Evolutionary conservation across 2,888 invertebrate species (phyloP).

Genomic region (Yponomeuta plumbellus): DNA sequence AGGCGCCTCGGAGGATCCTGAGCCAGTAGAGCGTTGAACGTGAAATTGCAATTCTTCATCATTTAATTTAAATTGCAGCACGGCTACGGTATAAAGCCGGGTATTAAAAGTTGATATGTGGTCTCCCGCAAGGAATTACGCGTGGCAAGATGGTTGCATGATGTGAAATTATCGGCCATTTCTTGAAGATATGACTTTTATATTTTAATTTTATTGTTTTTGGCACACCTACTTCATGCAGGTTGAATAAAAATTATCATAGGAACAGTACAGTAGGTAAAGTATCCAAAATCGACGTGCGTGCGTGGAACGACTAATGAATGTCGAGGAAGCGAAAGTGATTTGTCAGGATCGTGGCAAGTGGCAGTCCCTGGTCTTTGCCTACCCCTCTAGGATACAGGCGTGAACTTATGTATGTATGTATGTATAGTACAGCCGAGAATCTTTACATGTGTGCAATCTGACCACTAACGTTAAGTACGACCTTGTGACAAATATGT

Average conservation of each 20-base stretch:
- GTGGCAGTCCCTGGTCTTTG: too few relatives aligned
- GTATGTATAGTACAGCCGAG: too few relatives aligned
- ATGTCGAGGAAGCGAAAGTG: too few relatives aligned
- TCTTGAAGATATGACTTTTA: not conserved
- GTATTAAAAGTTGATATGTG: conserved; percentile 1
- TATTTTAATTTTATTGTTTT: conserved; percentile 4
- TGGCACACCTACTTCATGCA: not conserved
- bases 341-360: too few relatives aligned
- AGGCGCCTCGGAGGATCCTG: not conserved
- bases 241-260: not conserved
- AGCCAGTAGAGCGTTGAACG: conserved; percentile 1
- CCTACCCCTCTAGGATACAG: too few relatives aligned
- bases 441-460: not conserved
- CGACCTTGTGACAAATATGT: not conserved
- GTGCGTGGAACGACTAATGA: too few relatives aligned
- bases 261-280: too few relatives aligned
- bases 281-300: too few relatives aligned
- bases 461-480: not conserved
- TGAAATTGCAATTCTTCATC: conserved; percentile 1
- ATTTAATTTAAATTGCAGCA: not conserved
- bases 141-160: conserved; percentile 1
- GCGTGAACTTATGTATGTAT: too few relatives aligned
- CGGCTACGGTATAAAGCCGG: conserved; percentile 12
- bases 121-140: conserved; percentile 14
- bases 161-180: not conserved